Evolutionary conservation across 2,113 vertebrate genomes (phyloP).

Genomic region (Oplegnathus fasciatus): DNA sequence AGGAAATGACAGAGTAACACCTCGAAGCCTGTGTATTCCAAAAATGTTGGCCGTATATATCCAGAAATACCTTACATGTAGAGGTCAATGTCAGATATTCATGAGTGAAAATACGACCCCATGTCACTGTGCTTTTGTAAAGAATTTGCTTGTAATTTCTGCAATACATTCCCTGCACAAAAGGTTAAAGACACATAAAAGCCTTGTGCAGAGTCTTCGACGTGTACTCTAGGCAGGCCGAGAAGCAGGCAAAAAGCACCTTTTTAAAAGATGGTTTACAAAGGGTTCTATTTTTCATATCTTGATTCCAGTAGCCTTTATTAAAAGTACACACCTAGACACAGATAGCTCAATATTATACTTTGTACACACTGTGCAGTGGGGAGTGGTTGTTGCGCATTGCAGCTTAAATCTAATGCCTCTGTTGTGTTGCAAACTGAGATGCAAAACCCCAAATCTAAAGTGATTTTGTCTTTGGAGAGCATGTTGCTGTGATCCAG

Average conservation of each 20-base stretch:
- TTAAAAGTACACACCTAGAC: not conserved
- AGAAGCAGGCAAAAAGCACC: not conserved
- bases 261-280: not conserved
- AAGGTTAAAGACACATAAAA: not conserved
- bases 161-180: not conserved
- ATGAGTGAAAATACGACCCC: not conserved
- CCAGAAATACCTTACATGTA: not conserved
- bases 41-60: not conserved
- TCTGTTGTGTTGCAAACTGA: not conserved
- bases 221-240: not conserved
- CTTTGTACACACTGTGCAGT: not conserved
- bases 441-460: not conserved
- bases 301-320: not conserved
- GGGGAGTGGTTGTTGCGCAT: not conserved
- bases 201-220: not conserved
- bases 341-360: not conserved
- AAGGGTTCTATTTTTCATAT: not conserved
- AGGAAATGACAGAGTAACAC: not conserved
- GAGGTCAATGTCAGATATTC: not conserved
- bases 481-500: not conserved
- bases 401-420: not conserved
- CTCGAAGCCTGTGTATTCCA: not conserved
- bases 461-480: not conserved
- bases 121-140: not conserved
- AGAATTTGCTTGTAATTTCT: not conserved